Percentiles rank a stretch among this genome's conserved stretches.
phyloP scores from a whole-genome alignment of 2,888 invertebrate species.

The Boloria selene region DNA sequence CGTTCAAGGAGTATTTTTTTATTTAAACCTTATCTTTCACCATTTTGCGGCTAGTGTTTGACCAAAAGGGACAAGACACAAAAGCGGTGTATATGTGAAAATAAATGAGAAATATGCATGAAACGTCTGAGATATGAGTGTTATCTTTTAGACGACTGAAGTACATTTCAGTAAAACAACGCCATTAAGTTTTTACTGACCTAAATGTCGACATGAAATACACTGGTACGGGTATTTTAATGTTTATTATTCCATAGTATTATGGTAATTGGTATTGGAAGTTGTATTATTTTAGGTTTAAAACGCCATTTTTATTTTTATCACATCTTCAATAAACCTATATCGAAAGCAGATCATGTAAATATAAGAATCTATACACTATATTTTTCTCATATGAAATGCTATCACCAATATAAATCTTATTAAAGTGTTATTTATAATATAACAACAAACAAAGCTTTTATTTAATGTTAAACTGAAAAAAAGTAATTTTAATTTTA shows the following conservation, averaged over 20 bases:
- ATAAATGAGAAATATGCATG: slow-evolving; percentile 12
- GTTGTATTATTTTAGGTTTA: too few species aligned
- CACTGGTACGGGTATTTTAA: neutral
- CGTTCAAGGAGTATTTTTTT: neutral
- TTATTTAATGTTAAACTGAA: too few species aligned
- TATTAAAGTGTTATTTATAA: too few species aligned
- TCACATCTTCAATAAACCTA: too few species aligned
- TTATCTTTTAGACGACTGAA: slow-evolving; percentile 14
- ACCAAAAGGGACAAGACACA: slow-evolving; percentile 8
- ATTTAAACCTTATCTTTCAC: neutral
- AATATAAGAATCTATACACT: too few species aligned
- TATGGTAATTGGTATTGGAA: neutral
- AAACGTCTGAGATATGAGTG: slow-evolving; percentile 15
- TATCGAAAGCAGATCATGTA: too few species aligned
- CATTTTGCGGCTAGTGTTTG: slow-evolving; percentile 1
- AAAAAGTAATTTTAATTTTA: too few species aligned
- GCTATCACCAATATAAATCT: too few species aligned
- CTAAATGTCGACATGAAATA: slow-evolving; percentile 7
- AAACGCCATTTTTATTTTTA: too few species aligned
- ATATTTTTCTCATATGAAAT: too few species aligned
- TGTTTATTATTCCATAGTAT: slow-evolving; percentile 1
- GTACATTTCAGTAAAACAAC: slow-evolving; percentile 8
- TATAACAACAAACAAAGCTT: too few species aligned
- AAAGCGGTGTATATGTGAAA: slow-evolving; percentile 3
- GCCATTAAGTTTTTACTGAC: slow-evolving; percentile 17